phyloP scores from a whole-genome alignment of 2,888 invertebrate genomes.

The Julus scanicus region DNA sequence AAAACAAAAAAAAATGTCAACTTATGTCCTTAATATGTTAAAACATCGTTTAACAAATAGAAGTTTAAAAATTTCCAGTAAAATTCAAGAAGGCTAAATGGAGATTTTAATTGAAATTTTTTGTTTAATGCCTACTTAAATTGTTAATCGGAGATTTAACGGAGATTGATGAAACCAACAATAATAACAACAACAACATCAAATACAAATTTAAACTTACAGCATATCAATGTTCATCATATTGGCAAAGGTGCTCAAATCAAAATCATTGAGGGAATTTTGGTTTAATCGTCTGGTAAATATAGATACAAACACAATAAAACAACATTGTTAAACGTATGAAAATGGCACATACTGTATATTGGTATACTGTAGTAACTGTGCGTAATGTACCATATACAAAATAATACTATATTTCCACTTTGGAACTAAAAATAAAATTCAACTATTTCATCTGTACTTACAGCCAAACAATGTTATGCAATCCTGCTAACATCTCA shows the following conservation, averaged over 20 bases:
- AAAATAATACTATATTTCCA: not conserved
- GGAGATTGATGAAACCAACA: too few relatives aligned
- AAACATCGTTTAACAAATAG: too few relatives aligned
- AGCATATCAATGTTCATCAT: slow-evolving; percentile 67
- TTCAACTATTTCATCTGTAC: slow-evolving; percentile 54
- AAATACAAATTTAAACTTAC: slow-evolving; percentile 65
- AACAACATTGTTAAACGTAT: slow-evolving; percentile 51
- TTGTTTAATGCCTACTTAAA: too few relatives aligned
- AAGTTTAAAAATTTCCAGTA: too few relatives aligned
- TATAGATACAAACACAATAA: slow-evolving; percentile 59
- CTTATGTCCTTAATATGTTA: too few relatives aligned
- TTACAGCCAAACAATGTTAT: slow-evolving; percentile 49
- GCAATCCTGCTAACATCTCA: slow-evolving; percentile 14
- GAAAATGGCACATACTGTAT: too few relatives aligned
- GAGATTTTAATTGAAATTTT: too few relatives aligned
- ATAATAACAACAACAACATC: not conserved
- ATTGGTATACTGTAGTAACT: too few relatives aligned
- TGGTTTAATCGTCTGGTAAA: slow-evolving; percentile 68
- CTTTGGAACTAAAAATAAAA: slow-evolving; percentile 48
- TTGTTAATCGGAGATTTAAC: too few relatives aligned
- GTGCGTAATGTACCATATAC: too few relatives aligned
- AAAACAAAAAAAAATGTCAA: too few relatives aligned
- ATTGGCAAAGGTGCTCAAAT: slow-evolving; percentile 67
- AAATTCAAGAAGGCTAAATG: too few relatives aligned
- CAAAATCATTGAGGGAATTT: slow-evolving; percentile 68